Base-by-base conservation (phyloP, 2,888 invertebrate species). In the Temnothorax ravouxi region DNA sequence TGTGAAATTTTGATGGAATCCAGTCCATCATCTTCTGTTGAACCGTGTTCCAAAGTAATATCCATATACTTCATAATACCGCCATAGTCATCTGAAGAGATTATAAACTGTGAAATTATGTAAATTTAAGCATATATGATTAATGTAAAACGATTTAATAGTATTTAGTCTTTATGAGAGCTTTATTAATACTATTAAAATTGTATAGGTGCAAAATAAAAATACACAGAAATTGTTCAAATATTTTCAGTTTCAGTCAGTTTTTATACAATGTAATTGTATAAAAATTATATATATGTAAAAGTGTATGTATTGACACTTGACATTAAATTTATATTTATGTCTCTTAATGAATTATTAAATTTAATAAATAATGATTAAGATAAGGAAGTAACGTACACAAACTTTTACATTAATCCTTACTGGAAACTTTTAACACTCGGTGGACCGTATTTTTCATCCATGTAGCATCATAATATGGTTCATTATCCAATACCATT, bases 21-120 rank as follows among this genome's bases (percentile, higher is more conserved):
- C 15, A 44, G 2, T 15, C 3, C 21, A 3, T 15, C 15, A 44
- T 66, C 66, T 66, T 66, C 21, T 25, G 66, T 66, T 66, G 66
- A 66, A 8, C 15, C 66, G 15, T 62, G 38, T 25, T 66, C 25
- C 66, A 66, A 66, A 44, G 44, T 66, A 25, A 66, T 66, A 11
- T 66, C 18, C 66, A 66, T 66, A 25, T 66, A 18, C 5, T 64
- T 64, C 5, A 38, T n/a, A 38, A 64, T 41, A n/a, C 11, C n/a
- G 4, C 2, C 41, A 41, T 64, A 64, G 21, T 64, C 41, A 21
- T 64, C 21, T 64, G n/a, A 62, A 0, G n/a, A 4, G 5, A 56
- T 52, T n/a, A 18, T 59, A 29, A 29, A 29, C 29, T 29, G 29
- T 59, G 15, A 61, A 61, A 61, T 18, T 59, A 59, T 21, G 15